Percentiles rank a stretch among this genome's conserved stretches.
Conservation (phyloP, 2,113 vertebrate species). For the Melanotaenia duboulayi region DNA sequence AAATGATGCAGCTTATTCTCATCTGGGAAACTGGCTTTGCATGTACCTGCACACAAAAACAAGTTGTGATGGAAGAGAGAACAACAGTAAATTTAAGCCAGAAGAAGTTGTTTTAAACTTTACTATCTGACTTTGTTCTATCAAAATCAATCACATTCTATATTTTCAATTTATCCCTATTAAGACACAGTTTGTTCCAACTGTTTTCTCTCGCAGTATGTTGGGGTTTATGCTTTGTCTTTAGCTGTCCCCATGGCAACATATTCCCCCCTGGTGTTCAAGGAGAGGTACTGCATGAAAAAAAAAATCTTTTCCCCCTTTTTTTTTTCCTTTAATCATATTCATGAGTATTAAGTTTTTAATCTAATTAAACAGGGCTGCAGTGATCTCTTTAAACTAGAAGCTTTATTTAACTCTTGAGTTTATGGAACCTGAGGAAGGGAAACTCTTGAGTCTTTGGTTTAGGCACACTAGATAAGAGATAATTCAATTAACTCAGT, state of each 20-base stretch:
- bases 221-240: not conserved
- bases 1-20: conserved; percentile 96
- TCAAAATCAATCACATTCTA: conserved; percentile 1
- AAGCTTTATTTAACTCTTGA: too few relatives aligned
- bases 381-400: not conserved
- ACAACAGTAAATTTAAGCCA: not conserved
- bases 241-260: conserved; percentile 27
- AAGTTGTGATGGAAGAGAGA: not conserved
- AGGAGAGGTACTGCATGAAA: conserved; percentile 31
- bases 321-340: not conserved
- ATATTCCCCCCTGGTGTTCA: conserved; percentile 68
- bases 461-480: not conserved
- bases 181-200: not conserved
- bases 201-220: not conserved
- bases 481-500: not conserved
- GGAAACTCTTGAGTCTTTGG: not conserved
- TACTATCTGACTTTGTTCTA: not conserved
- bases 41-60: conserved; percentile 86
- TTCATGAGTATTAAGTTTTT: not conserved
- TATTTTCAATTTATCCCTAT: conserved; percentile 1
- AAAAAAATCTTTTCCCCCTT: not conserved
- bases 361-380: not conserved
- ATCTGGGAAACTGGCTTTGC: conserved; percentile 94
- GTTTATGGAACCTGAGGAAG: not conserved
- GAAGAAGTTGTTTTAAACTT: not conserved